Evolutionary conservation across 2,113 vertebrate species (phyloP).

Genomic region (Balaeniceps rex): DNA sequence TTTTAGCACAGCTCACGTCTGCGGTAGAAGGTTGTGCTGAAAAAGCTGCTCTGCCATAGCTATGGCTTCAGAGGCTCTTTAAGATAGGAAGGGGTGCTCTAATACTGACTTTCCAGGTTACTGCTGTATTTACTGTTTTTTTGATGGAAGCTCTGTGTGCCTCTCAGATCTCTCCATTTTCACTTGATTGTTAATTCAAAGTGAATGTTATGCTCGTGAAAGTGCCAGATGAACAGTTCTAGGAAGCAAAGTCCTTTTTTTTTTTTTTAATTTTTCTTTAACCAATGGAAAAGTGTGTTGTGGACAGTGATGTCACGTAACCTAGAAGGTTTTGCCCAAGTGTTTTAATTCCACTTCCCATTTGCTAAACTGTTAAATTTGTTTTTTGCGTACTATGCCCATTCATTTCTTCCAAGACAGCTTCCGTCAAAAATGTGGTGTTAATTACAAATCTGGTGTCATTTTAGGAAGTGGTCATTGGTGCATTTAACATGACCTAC

Average conservation of each 20-base stretch:
- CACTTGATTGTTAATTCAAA: background rate
- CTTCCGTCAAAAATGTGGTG: background rate
- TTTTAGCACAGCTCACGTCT: background rate
- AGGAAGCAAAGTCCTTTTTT: background rate
- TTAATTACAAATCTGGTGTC: background rate
- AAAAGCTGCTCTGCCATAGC: background rate
- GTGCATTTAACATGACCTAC: background rate
- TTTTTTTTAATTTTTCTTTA: background rate
- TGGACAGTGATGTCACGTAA: background rate
- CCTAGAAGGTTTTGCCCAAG: background rate
- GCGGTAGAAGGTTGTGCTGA: background rate
- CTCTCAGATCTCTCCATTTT: background rate
- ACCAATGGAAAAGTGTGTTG: background rate
- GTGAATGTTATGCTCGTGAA: background rate
- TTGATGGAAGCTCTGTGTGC: background rate
- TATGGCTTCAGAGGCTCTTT: background rate
- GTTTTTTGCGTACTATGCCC: rapidly evolving
- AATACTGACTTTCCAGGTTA: background rate
- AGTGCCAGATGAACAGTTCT: background rate
- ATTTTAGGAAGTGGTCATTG: background rate
- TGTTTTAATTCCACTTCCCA: background rate
- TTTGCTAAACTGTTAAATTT: background rate
- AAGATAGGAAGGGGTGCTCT: background rate
- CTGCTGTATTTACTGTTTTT: background rate
- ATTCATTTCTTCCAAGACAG: background rate